phyloP scores from a whole-genome alignment of 2,797 vertebrate genomes.

The Rhynchonycteris naso region DNA sequence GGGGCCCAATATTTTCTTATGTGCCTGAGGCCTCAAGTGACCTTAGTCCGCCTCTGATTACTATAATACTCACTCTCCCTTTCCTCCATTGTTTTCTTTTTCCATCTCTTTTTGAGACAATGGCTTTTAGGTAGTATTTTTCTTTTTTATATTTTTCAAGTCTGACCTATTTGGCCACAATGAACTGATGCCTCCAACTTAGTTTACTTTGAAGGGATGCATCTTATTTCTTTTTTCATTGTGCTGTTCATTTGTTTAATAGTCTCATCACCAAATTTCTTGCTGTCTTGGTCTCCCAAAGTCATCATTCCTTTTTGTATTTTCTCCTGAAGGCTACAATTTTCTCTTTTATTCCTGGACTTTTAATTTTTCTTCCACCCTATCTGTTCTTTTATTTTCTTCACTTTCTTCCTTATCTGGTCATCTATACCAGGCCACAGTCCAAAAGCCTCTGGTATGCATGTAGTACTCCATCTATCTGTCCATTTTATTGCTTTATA shows the following conservation, averaged over 20 bases:
- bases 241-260: neutral
- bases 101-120: neutral
- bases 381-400: neutral
- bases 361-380: neutral
- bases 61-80: neutral
- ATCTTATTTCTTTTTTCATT: neutral
- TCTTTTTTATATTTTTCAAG: neutral
- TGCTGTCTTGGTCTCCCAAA: neutral
- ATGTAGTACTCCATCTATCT: neutral
- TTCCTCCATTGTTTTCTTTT: neutral
- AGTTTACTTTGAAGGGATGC: neutral
- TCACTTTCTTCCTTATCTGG: neutral
- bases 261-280: neutral
- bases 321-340: conserved; percentile 27
- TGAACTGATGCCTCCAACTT: neutral
- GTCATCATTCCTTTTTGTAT: neutral
- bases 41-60: neutral
- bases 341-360: neutral
- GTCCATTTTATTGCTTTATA: neutral
- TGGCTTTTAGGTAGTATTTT: neutral
- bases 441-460: neutral
- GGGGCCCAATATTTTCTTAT: too few species aligned
- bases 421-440: neutral
- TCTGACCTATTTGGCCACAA: neutral
- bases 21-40: too few species aligned